Evolutionary conservation across 2,888 invertebrate genomes (phyloP).

Genomic region (Halictus quadricinctus): DNA sequence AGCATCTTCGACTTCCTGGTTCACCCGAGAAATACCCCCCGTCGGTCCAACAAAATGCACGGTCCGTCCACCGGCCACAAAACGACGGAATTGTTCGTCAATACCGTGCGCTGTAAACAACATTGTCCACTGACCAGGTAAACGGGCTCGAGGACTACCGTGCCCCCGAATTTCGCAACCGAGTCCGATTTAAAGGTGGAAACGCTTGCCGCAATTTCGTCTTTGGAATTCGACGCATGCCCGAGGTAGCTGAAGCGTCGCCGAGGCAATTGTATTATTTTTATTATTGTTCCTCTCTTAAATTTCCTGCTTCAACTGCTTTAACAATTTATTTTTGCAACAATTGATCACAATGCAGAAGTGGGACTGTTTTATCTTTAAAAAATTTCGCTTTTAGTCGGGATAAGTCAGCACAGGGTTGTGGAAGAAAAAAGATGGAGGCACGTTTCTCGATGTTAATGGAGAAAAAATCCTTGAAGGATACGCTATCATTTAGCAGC

Average conservation of each 20-base stretch:
- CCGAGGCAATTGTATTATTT: not conserved
- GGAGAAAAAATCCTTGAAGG: not conserved
- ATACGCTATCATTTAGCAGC: not conserved
- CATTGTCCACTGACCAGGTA: slow-evolving; percentile 60
- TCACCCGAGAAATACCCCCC: slow-evolving; percentile 55
- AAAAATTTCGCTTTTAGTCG: not conserved
- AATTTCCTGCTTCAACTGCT: not conserved
- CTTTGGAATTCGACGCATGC: not conserved
- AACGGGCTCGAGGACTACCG: slow-evolving; percentile 60
- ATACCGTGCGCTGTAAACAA: slow-evolving; percentile 39
- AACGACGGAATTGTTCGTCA: slow-evolving; percentile 66
- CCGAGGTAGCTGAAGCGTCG: not conserved
- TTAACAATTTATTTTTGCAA: too few species aligned
- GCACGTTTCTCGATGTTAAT: not conserved
- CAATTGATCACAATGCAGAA: not conserved
- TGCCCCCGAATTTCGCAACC: slow-evolving; percentile 77
- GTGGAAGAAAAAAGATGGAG: not conserved
- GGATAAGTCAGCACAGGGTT: not conserved
- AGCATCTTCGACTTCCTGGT: slow-evolving; percentile 63
- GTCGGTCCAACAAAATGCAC: slow-evolving; percentile 52
- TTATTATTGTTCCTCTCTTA: not conserved
- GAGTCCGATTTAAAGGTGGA: slow-evolving; percentile 66
- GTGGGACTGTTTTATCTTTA: not conserved
- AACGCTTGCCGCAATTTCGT: slow-evolving; percentile 23
- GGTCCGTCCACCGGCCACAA: slow-evolving; percentile 71